Evolutionary conservation across 2,113 vertebrate genomes (phyloP).

Genomic region (Melanerpes aurifrons): DNA sequence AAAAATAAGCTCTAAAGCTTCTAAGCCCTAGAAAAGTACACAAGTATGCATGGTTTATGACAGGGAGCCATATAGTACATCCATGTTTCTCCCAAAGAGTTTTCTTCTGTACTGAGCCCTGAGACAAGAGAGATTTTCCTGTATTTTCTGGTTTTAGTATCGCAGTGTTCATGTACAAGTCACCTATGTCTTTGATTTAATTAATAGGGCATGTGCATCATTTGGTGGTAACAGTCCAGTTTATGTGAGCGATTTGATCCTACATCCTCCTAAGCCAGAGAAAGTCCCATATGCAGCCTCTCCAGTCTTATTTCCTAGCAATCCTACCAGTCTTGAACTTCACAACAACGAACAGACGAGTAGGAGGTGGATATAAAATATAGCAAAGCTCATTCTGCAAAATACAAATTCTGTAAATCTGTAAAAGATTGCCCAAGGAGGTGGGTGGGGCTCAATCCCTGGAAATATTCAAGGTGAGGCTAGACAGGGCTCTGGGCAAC

Average conservation of each 20-base stretch:
- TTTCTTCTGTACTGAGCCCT: background rate
- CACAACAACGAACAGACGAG: background rate
- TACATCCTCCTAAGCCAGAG: background rate
- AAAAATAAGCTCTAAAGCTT: too few relatives aligned
- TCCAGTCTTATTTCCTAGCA: background rate
- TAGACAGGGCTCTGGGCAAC: too few relatives aligned
- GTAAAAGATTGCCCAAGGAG: too few relatives aligned
- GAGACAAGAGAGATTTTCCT: background rate
- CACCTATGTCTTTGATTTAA: background rate
- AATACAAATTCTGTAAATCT: too few relatives aligned
- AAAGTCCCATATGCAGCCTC: background rate
- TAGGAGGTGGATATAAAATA: background rate
- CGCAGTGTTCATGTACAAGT: background rate
- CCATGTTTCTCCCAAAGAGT: background rate
- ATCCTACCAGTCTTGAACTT: background rate
- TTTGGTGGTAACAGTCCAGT: background rate
- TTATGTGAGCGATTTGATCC: background rate
- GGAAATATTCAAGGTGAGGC: too few relatives aligned
- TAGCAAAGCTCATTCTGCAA: background rate
- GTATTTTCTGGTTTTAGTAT: background rate
- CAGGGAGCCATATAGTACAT: background rate
- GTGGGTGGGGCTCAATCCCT: too few relatives aligned
- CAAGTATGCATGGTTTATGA: background rate
- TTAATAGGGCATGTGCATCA: background rate
- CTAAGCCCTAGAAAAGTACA: background rate